Evolutionary conservation across 2,888 invertebrate genomes (phyloP), one percentile per base, ranked within the genome.

Genomic region (Pseudanteris insignis): DNA sequence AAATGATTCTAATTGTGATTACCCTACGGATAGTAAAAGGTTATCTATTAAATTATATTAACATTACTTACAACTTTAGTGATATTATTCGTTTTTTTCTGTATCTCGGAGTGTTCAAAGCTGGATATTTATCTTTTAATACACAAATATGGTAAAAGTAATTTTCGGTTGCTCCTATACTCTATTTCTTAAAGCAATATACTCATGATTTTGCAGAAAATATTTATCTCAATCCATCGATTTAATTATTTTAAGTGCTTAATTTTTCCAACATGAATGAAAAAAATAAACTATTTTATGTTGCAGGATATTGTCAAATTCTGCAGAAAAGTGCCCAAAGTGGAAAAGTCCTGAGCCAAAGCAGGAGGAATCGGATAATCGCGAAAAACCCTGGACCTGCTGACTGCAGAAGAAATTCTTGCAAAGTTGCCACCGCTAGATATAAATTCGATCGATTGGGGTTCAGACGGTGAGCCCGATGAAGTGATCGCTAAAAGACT

Each of bases 341-440:
- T 21, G 25, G 7, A 21, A 30, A 1, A 43, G 21, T 12, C 11
- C 37, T 5, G 41, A 36, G 9, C 3, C n/a, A 28, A 65, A 50
- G 43, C 67, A 69, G 26, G 68, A 72, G 15, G 68, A 61, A 10
- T 44, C 65, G n/a, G 66, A 68, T 60, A 10, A 67, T 8, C 57
- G 60, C 48, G 67, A 67, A 46, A 67, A 50, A 21, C 65, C 70
- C 2, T 55, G 50, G 50, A 51, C 21, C 78, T 81, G 26, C 68
- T 84, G 62, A 83, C 83, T 8, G 83, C 85, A 11, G 85, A 86
- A 67, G 86, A 86, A 62, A 87, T 89, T 53, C 80, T 88, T 67
- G 83, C 86, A 13, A 83, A 84, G 70, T 81, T 90, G 70, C 90
- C 90, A 34, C 88, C 89, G 0, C 76, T 90, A 43, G 86, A 89